Conservation (phyloP, 2,113 vertebrate species). For the Apodemus sylvaticus region DNA sequence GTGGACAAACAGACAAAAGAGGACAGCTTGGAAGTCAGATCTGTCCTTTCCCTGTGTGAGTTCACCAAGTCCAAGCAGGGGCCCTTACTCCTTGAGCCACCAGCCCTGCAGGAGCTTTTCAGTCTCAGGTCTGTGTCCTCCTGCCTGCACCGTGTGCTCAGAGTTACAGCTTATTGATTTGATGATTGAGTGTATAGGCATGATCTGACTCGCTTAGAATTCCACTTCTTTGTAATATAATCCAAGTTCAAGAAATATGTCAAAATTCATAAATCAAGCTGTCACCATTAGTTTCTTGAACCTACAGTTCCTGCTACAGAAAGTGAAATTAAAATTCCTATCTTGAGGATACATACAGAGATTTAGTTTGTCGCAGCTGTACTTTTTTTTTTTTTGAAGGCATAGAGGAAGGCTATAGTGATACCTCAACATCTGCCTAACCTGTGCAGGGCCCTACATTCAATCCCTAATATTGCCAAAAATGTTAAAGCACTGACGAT, state of each 20-base stretch:
- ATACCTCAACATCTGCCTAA: not conserved
- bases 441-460: not conserved
- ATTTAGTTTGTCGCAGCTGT: conserved; percentile 35
- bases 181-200: conserved; percentile 72
- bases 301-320: conserved; percentile 65
- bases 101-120: not conserved
- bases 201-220: conserved; percentile 80
- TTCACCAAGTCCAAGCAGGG: not conserved
- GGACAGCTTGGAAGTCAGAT: not conserved
- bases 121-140: not conserved
- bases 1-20: not conserved
- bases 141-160: not conserved
- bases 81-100: not conserved
- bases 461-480: not conserved
- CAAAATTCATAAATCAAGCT: conserved; percentile 74
- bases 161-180: conserved; percentile 64
- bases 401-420: not conserved
- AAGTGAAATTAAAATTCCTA: conserved; percentile 67
- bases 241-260: conserved; percentile 73
- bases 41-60: no score
- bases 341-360: not conserved
- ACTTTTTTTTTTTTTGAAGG: conserved; percentile 35
- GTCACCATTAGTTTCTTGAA: conserved; percentile 65
- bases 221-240: conserved; percentile 74
- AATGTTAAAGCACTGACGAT: not conserved